Percentiles rank a stretch among this genome's conserved stretches.
Evolutionary conservation across 2,797 vertebrate species (phyloP).

Genomic region (Poecilia picta): DNA sequence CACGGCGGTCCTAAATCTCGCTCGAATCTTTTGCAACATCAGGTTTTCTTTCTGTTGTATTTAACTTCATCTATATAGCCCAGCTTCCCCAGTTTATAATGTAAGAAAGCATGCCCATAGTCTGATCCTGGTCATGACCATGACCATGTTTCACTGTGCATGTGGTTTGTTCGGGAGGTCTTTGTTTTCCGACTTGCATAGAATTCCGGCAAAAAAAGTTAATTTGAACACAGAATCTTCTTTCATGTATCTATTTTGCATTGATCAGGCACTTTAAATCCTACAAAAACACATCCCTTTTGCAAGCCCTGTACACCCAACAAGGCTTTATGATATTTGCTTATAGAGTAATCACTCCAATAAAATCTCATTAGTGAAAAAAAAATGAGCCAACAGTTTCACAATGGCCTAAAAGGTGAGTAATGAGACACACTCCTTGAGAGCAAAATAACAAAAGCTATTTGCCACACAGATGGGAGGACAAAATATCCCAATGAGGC

Average conservation of each 20-base stretch:
- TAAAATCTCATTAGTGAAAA: conserved; percentile 56
- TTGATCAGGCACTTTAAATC: not conserved
- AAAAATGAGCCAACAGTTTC: conserved; percentile 35
- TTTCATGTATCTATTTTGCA: no score
- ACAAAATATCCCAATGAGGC: conserved; percentile 54
- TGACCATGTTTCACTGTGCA: not conserved
- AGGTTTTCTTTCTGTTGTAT: not conserved
- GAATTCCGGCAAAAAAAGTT: not conserved
- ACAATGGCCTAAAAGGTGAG: conserved; percentile 52
- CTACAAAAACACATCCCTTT: not conserved
- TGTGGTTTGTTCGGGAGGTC: not conserved
- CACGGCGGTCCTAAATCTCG: conserved; percentile 17
- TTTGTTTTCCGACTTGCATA: not conserved
- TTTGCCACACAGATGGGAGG: conserved; percentile 47
- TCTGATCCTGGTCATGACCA: not conserved
- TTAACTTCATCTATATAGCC: not conserved
- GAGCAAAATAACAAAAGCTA: conserved; percentile 56
- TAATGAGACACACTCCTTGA: conserved; percentile 51
- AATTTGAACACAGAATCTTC: not conserved
- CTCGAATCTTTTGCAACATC: not conserved
- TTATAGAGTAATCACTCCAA: conserved; percentile 42
- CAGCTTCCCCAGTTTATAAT: not conserved
- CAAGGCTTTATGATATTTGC: conserved; percentile 45
- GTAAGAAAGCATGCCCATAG: not conserved
- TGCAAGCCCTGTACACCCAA: conserved; percentile 44